Evolutionary conservation across 1,140 invertebrate genomes (phyloP), one percentile per base, ranked within the genome.

Genomic region (Solen grandis): DNA sequence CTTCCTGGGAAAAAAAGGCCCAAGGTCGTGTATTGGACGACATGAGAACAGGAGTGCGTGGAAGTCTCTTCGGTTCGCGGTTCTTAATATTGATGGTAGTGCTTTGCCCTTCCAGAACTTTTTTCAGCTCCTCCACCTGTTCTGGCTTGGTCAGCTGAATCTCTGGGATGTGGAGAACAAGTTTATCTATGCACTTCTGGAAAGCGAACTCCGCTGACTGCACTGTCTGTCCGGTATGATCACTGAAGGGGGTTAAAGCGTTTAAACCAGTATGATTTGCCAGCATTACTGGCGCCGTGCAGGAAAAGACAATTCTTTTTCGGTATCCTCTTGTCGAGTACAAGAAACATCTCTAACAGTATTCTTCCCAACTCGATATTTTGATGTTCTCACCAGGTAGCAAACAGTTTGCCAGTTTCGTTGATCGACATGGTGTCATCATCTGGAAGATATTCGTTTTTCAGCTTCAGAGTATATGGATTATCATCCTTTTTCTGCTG

Each of bases 71-170:
- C 2, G 70, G 54, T 8, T 38, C 54, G 38, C 60, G 27, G 25
- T 74, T 74, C 60, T 60, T 74, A 2, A 74, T 50, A 25, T 74
- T 74, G 25, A 62, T 16, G 1, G 13, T 59, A 36, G 35, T 59
- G 1, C 8, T 10, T 14, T 33, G 35, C 2, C 70, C 70, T 27
- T 74, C 36, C 1, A 46, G 27, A 10, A 74, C 33, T 19, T 73
- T 73, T 59, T 73, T 73, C 13, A 36, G 2, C 35, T 59, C 25
- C 55, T 60, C 68, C 2, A 72, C 52, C 22, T 72, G 52, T 5
- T 72, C 68, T 10, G 31, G 27, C 13, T 54, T 74, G 1, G 25
- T 16, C 31, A 74, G n/a, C 1, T 2, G 22, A 10, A 59, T 29
- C 25, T 60, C 70, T 29, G 70, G 70, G 2, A 74, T 60, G 1